phyloP scores from a whole-genome alignment of 1,140 invertebrate genomes.

The Caerostris extrusa region DNA sequence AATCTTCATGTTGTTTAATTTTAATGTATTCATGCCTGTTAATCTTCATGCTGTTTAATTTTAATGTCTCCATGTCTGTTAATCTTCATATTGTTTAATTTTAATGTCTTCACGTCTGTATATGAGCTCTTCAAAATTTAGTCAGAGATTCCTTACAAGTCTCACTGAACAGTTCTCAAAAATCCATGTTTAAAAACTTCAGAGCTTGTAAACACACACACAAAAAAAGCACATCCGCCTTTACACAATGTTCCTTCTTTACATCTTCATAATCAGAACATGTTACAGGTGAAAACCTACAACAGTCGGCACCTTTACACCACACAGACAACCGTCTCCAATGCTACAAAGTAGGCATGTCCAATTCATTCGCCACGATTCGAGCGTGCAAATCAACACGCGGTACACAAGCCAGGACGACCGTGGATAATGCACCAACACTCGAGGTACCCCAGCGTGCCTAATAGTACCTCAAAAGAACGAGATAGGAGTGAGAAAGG shows the following conservation, averaged over 20 bases:
- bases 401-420: constrained; percentile 10
- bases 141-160: too few relatives aligned
- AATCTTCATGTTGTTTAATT: too few relatives aligned
- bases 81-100: too few relatives aligned
- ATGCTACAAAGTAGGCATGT: constrained; percentile 49
- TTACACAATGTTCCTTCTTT: not conserved
- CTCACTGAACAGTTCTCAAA: too few relatives aligned
- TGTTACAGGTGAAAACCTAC: not conserved
- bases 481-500: not conserved
- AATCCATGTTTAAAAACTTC: too few relatives aligned
- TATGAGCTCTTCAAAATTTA: too few relatives aligned
- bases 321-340: constrained; percentile 24
- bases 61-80: too few relatives aligned
- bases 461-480: constrained; percentile 58
- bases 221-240: not conserved
- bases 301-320: not conserved
- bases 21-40: too few relatives aligned
- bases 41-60: too few relatives aligned
- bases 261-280: not conserved
- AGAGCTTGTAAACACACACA: too few relatives aligned
- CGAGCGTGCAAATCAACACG: constrained; percentile 66
- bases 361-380: constrained; percentile 55
- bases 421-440: constrained; percentile 61
- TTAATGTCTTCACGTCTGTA: too few relatives aligned
- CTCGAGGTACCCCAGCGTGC: constrained; percentile 65